These are phyloP conservation scores for Melanotaenia duboulayi DNA, from an alignment of 2,113 vertebrate genomes.

Conservation along the genomic window DNA sequence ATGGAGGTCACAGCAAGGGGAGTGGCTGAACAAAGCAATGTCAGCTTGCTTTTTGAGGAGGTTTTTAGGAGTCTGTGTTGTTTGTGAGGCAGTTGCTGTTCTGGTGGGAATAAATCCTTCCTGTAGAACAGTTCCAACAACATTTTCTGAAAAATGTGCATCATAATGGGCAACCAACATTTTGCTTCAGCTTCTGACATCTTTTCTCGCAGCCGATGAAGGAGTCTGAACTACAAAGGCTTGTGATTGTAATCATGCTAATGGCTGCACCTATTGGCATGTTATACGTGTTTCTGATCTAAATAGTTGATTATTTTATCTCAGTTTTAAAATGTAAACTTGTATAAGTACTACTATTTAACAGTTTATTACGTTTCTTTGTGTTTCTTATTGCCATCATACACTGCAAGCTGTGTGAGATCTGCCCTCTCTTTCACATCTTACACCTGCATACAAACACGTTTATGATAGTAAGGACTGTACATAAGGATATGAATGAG, in stretches of 20 bases:
- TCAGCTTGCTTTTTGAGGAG: conserved; percentile 11
- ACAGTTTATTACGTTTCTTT: too few species aligned
- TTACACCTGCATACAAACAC: neutral
- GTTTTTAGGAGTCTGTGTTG: neutral
- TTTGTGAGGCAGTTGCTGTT: neutral
- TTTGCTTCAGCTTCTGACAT: neutral
- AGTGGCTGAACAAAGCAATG: conserved; percentile 39
- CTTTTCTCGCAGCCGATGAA: too few species aligned
- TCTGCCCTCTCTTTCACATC: neutral
- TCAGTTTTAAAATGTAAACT: too few species aligned
- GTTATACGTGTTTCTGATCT: too few species aligned
- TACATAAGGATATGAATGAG: neutral
- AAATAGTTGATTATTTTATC: too few species aligned
- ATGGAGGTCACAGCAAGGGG: conserved; percentile 52
- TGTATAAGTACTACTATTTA: too few species aligned
- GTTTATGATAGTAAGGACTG: neutral
- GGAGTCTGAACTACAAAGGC: neutral
- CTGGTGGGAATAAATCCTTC: neutral
- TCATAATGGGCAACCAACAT: neutral
- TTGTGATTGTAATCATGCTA: neutral
- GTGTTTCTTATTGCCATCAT: too few species aligned
- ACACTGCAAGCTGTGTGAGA: neutral
- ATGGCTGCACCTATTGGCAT: too few species aligned
- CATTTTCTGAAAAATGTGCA: conserved; percentile 28
- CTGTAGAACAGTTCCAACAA: conserved; percentile 41